Evolutionary conservation across 2,797 vertebrate genomes (phyloP), one percentile per base, ranked within the genome.

Genomic region (Hirundo rustica): DNA sequence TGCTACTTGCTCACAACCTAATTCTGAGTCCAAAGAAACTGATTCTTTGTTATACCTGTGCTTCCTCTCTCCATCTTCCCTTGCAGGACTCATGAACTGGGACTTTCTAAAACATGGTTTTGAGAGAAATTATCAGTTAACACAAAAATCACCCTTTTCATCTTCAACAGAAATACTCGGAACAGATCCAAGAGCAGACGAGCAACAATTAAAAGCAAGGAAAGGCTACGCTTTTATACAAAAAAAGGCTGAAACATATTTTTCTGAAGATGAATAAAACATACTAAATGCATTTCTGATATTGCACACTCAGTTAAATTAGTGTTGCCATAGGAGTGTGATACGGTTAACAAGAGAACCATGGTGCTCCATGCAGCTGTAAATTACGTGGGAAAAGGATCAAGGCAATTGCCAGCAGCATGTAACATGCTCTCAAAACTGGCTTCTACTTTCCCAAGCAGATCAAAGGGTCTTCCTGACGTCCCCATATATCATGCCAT

Each of bases 401-500:
- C 18, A 8, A 66, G 26, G 54, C 30, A 74, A 66, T 19, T 48
- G 51, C n/a, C 79, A 53, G 73, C 48, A 67, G 54, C 25, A 45
- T 5, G 21, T 13, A 40, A 65, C 20, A n/a, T 0, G 2, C 51
- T 42, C 82, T 61, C n/a, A 50, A 38, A 85, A 44, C 16, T 7
- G 7, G 47, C 12, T 42, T 30, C 38, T 19, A 27, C 40, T 32
- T 65, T 38, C n/a, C 22, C 64, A 62, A 11, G 5, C 2, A 54
- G 9, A 54, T 2, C 47, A 10, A 58, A 67, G 67, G 47, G 13
- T 68, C 34, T 13, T 66, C 44, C 65, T 19, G 12, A 76, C 0
- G 0, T 23, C 9, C 27, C 71, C 2, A 0, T 13, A 15, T 4
- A 72, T 25, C 47, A 5, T 10, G 44, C 27, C 19, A 42, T 5